Percentiles rank a stretch among this genome's conserved stretches.
These are phyloP conservation scores for Drosophila parthenogenetica DNA, from an alignment of 2,888 invertebrate species.

Conservation along the genomic window DNA sequence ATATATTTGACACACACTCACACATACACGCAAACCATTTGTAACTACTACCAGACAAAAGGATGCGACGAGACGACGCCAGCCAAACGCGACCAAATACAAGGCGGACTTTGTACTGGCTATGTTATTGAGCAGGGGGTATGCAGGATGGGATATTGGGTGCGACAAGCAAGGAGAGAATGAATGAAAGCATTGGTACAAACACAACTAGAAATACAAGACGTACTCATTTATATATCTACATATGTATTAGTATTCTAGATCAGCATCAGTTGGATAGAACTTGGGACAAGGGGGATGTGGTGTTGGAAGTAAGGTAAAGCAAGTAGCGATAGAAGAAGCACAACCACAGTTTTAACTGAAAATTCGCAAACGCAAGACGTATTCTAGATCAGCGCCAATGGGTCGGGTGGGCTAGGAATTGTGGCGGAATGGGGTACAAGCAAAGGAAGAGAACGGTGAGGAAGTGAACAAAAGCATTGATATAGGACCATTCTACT, in stretches of 20 bases:
- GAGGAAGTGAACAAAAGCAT: too few relatives aligned
- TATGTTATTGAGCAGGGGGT: not conserved
- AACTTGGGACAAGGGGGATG: too few relatives aligned
- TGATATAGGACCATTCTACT: too few relatives aligned
- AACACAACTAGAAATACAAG: not conserved
- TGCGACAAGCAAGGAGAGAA: not conserved
- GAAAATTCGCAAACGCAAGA: not conserved
- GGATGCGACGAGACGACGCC: conserved; percentile 64
- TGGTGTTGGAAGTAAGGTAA: too few relatives aligned
- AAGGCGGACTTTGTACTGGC: not conserved
- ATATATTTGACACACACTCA: not conserved
- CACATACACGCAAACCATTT: conserved; percentile 34
- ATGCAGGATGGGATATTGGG: not conserved
- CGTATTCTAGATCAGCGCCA: too few relatives aligned
- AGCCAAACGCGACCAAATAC: conserved; percentile 15
- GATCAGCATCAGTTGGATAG: too few relatives aligned
- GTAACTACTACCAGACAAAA: conserved; percentile 43
- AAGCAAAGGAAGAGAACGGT: too few relatives aligned
- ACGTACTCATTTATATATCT: too few relatives aligned
- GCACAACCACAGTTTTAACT: not conserved
- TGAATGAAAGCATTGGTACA: not conserved
- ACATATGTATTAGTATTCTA: too few relatives aligned
- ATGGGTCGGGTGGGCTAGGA: too few relatives aligned
- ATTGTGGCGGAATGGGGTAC: too few relatives aligned
- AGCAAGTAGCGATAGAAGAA: not conserved